A percentile compares a stretch with the other conserved stretches of the same genome.
Evolutionary conservation across 2,113 vertebrate genomes (phyloP).

Genomic region (Himantopus leucocephalus): DNA sequence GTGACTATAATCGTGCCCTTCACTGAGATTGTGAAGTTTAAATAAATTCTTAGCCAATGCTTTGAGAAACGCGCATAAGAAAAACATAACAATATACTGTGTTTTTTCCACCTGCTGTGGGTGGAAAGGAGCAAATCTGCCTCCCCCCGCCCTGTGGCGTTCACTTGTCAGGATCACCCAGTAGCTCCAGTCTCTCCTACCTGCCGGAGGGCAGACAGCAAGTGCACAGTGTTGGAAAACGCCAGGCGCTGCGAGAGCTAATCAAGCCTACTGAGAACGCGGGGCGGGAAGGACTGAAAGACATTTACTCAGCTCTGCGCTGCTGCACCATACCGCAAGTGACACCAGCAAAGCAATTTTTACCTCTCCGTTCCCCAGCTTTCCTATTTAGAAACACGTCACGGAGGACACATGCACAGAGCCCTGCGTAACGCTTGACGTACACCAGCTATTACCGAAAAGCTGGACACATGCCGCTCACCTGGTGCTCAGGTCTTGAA

Average conservation of each 20-base stretch:
- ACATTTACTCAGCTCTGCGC: rapidly evolving
- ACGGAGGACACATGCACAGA: rapidly evolving
- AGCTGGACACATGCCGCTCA: not conserved
- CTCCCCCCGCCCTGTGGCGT: not conserved
- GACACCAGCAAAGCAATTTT: rapidly evolving
- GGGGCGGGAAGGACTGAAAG: not conserved
- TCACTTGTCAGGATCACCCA: not conserved
- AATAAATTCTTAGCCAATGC: not conserved
- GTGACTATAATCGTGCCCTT: not conserved
- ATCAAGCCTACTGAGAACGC: not conserved
- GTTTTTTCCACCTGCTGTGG: not conserved
- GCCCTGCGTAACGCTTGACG: rapidly evolving
- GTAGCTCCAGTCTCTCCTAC: not conserved
- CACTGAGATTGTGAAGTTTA: not conserved
- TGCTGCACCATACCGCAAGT: not conserved
- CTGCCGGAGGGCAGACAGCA: not conserved
- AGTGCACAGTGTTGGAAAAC: rapidly evolving
- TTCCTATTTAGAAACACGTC: not conserved
- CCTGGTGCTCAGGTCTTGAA: not conserved
- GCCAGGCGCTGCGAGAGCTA: not conserved
- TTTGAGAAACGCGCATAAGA: not conserved
- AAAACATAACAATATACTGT: not conserved
- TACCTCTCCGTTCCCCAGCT: not conserved
- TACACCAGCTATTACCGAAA: not conserved
- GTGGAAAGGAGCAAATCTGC: not conserved